Evolutionary conservation across 2,888 invertebrate species (phyloP), one percentile per base, ranked within the genome.

Genomic region (Pheosia tremula): DNA sequence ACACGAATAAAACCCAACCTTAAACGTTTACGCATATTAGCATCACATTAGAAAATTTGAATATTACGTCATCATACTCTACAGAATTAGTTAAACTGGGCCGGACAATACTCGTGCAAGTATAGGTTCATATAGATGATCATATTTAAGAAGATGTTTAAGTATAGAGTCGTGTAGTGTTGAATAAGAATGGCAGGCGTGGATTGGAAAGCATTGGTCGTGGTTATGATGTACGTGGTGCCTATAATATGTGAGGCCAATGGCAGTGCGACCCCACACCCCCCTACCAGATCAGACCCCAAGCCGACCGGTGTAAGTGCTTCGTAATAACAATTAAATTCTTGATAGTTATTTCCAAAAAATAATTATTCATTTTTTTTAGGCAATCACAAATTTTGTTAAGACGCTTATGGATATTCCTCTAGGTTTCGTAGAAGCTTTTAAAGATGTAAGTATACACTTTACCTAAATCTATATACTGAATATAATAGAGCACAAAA

Each of bases 381-480:
- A 88, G 87, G 84, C 84, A 10, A 68, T 87, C 3, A 79, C 84
- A 13, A 86, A 83, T 67, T 78, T 88, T 43, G 81, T 82, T 13
- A 85, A 84, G 75, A 85, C 85, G 81, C 63, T 87, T 47, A 80
- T 86, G 58, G 87, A 86, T 60, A 78, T 88, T 66, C 88, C 88
- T 41, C 72, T 86, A 69, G 87, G 85, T 57, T 64, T 88, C 10
- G 84, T 86, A 0, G 86, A 87, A 76, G 84, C 84, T 13, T 82
- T 85, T 52, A 86, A 84, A 80, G 86, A 86, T 62, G 87, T 88
- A 77, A 86, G 86, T 83, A 59, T n/a, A 45, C 49, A 37, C 7
- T 3, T 6, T 39, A 5, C 39, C 39, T 7, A 39, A 39, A 39
- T 39, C 5, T 39, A 39, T 39, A 39, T 24, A 24, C 24, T 24